These are phyloP conservation scores for Drosophila cognata DNA, from an alignment of 2,888 invertebrate species.

Conservation along the genomic window DNA sequence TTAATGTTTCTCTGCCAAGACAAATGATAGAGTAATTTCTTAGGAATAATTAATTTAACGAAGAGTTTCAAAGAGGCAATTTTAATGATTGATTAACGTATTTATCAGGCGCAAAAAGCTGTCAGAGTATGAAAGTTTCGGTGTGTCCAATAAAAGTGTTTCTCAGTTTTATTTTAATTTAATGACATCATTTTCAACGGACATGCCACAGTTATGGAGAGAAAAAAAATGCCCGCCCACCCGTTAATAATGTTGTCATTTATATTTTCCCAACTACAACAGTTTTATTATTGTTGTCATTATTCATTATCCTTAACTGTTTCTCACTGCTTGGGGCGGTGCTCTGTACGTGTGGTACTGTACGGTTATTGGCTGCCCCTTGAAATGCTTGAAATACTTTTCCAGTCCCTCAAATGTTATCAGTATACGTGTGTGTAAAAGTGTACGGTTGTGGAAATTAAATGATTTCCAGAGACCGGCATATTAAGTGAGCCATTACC, in stretches of 20 bases:
- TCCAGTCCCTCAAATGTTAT: conserved; percentile 29
- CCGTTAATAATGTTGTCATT: conserved; percentile 68
- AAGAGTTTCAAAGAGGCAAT: background rate
- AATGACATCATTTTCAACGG: conserved; percentile 62
- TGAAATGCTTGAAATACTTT: conserved; percentile 44
- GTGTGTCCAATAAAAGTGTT: conserved; percentile 11
- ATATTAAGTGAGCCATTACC: conserved; percentile 67
- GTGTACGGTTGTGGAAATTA: conserved; percentile 51
- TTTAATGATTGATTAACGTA: conserved; percentile 18
- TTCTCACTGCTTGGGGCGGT: conserved; percentile 28
- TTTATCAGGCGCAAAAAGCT: background rate
- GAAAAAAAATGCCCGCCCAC: conserved; percentile 29
- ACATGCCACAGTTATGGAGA: conserved; percentile 52
- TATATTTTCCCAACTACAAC: conserved; percentile 57
- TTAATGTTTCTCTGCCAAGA: background rate
- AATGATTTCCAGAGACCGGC: conserved; percentile 41
- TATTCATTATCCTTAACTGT: conserved; percentile 63
- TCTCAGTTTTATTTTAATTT: conserved; percentile 47
- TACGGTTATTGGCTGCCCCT: conserved; percentile 36
- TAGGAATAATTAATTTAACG: background rate
- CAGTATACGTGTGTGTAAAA: conserved; percentile 9
- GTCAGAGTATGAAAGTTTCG: conserved; percentile 17
- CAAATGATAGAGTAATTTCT: background rate
- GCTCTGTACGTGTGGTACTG: background rate
- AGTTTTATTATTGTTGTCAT: conserved; percentile 57